A percentile compares a stretch with the other conserved stretches of the same genome.
Evolutionary conservation across 2,797 vertebrate genomes (phyloP).

Genomic region (Decapterus maruadsi): DNA sequence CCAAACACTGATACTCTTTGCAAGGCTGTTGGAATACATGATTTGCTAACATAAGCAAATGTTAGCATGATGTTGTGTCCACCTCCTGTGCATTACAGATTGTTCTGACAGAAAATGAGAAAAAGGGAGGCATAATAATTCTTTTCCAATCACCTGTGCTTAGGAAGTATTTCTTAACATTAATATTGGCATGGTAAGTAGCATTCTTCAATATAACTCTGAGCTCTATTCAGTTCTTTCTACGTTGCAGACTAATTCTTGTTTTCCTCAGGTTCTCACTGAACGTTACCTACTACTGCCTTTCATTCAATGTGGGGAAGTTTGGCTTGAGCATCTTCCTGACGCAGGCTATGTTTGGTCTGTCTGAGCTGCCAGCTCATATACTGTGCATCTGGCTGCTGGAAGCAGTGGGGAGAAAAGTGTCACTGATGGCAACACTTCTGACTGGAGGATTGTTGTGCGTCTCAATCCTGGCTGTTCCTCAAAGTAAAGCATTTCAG

Average conservation of each 20-base stretch:
- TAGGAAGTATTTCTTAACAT: slow-evolving; percentile 83
- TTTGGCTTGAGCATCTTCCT: slow-evolving; percentile 91
- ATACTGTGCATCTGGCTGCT: slow-evolving; percentile 82
- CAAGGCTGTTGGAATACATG: slow-evolving; percentile 16
- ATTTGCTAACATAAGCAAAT: slow-evolving; percentile 24
- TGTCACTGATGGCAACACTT: slow-evolving; percentile 73
- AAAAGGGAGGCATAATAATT: slow-evolving; percentile 73
- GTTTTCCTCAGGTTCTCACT: slow-evolving; percentile 84
- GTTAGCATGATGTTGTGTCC: slow-evolving; percentile 45
- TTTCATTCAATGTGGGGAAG: slow-evolving; percentile 87
- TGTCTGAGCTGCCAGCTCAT: slow-evolving; percentile 86
- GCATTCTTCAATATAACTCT: not conserved
- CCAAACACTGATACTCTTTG: not conserved
- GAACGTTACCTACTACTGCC: slow-evolving; percentile 86
- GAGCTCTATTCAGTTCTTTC: not conserved
- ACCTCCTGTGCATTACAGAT: slow-evolving; percentile 72
- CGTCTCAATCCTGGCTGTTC: slow-evolving; percentile 79
- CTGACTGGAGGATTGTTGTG: slow-evolving; percentile 78
- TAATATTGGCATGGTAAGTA: slow-evolving; percentile 85
- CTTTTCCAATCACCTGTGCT: slow-evolving; percentile 84
- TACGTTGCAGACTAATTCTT: not conserved
- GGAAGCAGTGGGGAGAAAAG: slow-evolving; percentile 82
- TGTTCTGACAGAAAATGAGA: slow-evolving; percentile 63
- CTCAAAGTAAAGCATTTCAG: slow-evolving; percentile 80
- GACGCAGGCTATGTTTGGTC: slow-evolving; percentile 89